Evolutionary conservation across 2,888 invertebrate species (phyloP).

Genomic region (Argynnis bischoffii): DNA sequence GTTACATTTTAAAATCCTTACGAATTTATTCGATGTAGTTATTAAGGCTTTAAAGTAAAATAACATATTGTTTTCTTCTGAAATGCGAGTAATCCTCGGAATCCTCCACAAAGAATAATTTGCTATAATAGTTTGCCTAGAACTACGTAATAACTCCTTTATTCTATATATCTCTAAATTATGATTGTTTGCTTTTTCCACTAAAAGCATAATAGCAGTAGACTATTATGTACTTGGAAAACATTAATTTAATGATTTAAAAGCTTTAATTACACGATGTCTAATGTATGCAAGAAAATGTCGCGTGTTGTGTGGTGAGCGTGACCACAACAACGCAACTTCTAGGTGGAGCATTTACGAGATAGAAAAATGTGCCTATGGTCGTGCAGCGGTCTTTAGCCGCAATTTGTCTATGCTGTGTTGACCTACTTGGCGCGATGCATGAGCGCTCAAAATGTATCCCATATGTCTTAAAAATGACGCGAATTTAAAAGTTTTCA

Average conservation of each 20-base stretch:
- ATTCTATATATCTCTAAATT: too few species aligned
- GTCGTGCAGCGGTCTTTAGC: constrained; percentile 23
- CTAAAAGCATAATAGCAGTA: neutral
- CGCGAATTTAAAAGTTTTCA: constrained; percentile 3
- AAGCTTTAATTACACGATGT: constrained; percentile 34
- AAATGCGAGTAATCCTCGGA: too few species aligned
- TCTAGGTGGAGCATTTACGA: constrained; percentile 31
- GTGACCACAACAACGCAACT: constrained; percentile 44
- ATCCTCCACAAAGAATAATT: too few species aligned
- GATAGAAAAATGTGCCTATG: constrained; percentile 19
- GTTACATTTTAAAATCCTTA: too few species aligned
- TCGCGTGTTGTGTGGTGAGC: constrained; percentile 44
- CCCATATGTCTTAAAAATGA: constrained; percentile 20
- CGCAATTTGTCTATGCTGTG: constrained; percentile 30
- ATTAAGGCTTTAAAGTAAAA: too few species aligned
- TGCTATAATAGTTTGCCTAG: too few species aligned
- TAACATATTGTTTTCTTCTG: too few species aligned
- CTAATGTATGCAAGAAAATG: constrained; percentile 33
- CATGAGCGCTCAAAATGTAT: constrained; percentile 19
- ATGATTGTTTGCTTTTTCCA: neutral
- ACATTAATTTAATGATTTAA: constrained; percentile 29
- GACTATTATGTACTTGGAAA: constrained; percentile 23
- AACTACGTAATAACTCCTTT: too few species aligned
- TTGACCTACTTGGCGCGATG: constrained; percentile 35
- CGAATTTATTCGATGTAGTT: too few species aligned